phyloP scores from a whole-genome alignment of 2,888 invertebrate species.

The Anoplius nigerrimus region DNA sequence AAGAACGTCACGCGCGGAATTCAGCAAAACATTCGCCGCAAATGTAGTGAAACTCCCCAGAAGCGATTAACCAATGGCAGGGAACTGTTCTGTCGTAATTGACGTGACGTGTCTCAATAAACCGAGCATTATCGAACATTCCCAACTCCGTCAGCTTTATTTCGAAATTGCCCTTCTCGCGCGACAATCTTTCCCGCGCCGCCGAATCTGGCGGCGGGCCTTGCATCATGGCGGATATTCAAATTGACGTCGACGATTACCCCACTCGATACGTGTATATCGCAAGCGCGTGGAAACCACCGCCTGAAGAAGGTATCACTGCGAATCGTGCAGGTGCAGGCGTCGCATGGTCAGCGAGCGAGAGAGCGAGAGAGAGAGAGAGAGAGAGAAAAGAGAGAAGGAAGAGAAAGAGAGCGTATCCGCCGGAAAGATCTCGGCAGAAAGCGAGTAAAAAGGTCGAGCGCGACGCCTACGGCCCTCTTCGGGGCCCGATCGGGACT shows the following conservation, averaged over 20 bases:
- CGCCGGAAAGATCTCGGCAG: slow-evolving; percentile 28
- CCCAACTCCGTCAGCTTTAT: too few species aligned
- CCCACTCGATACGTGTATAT: slow-evolving; percentile 44
- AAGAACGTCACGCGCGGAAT: too few species aligned
- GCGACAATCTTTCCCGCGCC: too few species aligned
- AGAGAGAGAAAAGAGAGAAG: neutral
- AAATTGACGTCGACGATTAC: neutral
- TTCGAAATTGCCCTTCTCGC: too few species aligned
- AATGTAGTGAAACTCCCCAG: too few species aligned
- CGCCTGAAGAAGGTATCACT: slow-evolving; percentile 40
- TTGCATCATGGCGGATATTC: neutral
- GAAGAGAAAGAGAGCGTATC: slow-evolving; percentile 13
- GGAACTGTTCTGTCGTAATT: too few species aligned
- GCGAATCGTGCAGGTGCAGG: slow-evolving; percentile 45
- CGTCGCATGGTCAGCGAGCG: slow-evolving; percentile 30
- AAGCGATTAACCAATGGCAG: too few species aligned
- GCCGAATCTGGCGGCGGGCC: too few species aligned
- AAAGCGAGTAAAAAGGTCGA: slow-evolving; percentile 28
- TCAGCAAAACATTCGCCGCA: too few species aligned
- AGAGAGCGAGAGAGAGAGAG: too few species aligned
- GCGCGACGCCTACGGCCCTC: slow-evolving; percentile 40
- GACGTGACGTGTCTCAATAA: too few species aligned
- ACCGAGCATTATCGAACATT: too few species aligned
- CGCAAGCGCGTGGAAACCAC: slow-evolving; percentile 12
- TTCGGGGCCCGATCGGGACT: slow-evolving; percentile 30